Conservation (phyloP, 2,797 vertebrate genomes). For the Microchirus variegatus region DNA sequence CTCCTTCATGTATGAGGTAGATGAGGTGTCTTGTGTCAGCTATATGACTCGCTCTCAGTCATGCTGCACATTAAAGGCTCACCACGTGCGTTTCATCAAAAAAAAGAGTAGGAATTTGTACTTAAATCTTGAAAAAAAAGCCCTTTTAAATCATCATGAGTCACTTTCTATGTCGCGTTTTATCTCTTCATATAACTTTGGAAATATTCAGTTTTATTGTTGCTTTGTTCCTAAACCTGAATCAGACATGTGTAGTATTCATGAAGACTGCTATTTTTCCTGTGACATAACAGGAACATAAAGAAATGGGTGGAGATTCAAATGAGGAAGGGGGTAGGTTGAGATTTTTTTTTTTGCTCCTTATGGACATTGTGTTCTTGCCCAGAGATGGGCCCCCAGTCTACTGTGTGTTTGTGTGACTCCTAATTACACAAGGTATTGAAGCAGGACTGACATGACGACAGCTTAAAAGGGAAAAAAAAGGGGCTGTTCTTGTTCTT, state of each 20-base stretch:
- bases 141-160: not conserved
- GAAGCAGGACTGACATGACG: conserved; percentile 18
- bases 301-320: conserved; percentile 15
- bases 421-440: conserved; percentile 22
- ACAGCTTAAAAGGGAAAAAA: not conserved
- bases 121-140: not conserved
- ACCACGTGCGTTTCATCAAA: not conserved
- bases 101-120: not conserved
- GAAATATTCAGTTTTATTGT: not conserved
- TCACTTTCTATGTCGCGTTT: not conserved
- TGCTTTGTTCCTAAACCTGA: not conserved
- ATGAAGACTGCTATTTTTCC: not conserved
- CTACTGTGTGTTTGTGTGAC: conserved; percentile 14
- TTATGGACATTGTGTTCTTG: conserved; percentile 64
- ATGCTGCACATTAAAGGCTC: not conserved
- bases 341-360: conserved; percentile 53
- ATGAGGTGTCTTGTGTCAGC: not conserved
- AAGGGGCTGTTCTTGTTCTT: conserved; percentile 20
- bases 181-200: not conserved
- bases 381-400: conserved; percentile 14
- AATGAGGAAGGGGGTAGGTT: not conserved
- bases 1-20: conserved; percentile 30
- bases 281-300: not conserved
- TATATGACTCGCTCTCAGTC: not conserved
- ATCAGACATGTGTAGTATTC: no score